Evolutionary conservation across 2,797 vertebrate genomes (phyloP), one percentile per base, ranked within the genome.

Genomic region (Bovichtus variegatus): DNA sequence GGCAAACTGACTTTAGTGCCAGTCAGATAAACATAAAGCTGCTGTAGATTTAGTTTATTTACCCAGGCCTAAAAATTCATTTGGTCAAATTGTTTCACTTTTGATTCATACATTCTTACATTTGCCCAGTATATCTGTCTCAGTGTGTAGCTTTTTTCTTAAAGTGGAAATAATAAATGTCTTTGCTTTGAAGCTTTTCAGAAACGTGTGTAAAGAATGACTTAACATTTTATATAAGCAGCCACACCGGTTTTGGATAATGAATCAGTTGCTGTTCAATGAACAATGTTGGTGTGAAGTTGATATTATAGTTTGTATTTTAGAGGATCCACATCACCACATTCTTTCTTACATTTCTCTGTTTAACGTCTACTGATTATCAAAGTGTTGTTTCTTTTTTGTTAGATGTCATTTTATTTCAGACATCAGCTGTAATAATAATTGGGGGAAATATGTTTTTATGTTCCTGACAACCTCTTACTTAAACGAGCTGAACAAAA

Each of bases 121-220:
- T 49, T 29, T 55, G 13, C 21, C 71, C 50, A 50, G 9, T 66
- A 34, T 47, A 31, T 15, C 12, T 54, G 31, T 64, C 11, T 53
- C 44, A 62, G 43, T 40, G 19, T 21, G 23, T 16, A 21, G 61
- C 50, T 51, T 51, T 21, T 38, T 25, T 61, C 51, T 75, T 60
- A 0, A 59, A 70, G 3, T 74, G 31, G 51, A 41, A 18, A 44
- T 38, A 58, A 76, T 70, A 80, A 53, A 80, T 64, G 25, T 21
- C 25, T 57, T 40, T 65, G 13, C 11, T 50, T 65, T 54, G 19
- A 12, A n/a, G 13, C 3, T 60, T 58, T 58, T 34, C 9, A 44
- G 18, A 46, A 46, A 57, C 23, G 15, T 43, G 4, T 29, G n/a
- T 31, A 38, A 53, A 23, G 4, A 25, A 29, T 9, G 6, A 16